Conservation (phyloP, 2,113 vertebrate genomes). For the Gorsachius goisagi region DNA sequence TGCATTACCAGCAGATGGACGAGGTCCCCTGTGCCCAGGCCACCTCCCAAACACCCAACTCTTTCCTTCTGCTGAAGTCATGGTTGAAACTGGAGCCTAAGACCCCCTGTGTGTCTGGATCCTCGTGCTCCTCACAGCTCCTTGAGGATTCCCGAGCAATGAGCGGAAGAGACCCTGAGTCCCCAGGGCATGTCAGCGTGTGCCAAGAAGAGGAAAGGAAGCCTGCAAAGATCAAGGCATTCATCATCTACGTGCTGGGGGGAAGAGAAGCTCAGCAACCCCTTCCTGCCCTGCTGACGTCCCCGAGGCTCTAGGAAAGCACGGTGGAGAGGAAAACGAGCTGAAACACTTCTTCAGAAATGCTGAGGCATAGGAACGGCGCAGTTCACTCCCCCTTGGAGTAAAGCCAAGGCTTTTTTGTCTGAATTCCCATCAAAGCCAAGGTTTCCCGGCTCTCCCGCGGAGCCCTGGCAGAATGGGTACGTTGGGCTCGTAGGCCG, state of each 20-base stretch:
- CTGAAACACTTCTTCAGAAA: neutral
- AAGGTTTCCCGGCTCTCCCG: neutral
- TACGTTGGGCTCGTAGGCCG: accelerated
- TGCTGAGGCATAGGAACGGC: neutral
- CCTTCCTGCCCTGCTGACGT: neutral
- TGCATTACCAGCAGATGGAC: accelerated
- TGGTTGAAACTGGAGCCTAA: neutral
- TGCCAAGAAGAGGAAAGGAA: neutral
- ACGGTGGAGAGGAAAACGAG: neutral
- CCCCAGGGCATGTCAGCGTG: neutral
- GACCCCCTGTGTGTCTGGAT: neutral
- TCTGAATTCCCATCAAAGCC: neutral
- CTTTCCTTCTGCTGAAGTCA: neutral
- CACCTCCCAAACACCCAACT: neutral
- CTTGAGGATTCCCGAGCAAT: neutral
- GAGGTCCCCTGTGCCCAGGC: neutral
- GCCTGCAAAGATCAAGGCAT: neutral
- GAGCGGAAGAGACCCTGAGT: neutral
- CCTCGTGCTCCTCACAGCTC: neutral
- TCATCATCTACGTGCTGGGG: neutral
- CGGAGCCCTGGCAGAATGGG: accelerated
- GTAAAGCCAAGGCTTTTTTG: neutral
- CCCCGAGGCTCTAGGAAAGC: neutral
- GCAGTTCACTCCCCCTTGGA: neutral
- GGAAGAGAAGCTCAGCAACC: neutral